Conservation (phyloP, 2,113 vertebrate genomes). For the Grus americana region DNA sequence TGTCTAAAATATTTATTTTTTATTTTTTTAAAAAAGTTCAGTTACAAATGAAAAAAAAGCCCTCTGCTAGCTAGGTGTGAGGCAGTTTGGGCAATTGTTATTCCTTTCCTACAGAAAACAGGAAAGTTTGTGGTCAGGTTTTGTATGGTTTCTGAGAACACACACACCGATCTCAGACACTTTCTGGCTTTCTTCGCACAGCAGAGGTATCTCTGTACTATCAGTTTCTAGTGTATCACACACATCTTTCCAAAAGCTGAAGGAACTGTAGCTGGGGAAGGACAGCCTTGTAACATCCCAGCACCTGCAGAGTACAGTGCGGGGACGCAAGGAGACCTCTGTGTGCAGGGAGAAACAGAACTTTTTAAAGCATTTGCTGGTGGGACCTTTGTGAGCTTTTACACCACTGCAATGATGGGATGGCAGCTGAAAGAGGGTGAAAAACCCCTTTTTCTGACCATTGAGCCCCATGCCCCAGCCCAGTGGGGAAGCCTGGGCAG, state of each 20-base stretch:
- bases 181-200: neutral
- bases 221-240: neutral
- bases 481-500: neutral
- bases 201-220: neutral
- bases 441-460: neutral
- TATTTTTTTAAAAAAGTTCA: too few species aligned
- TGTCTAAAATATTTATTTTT: neutral
- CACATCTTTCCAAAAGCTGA: neutral
- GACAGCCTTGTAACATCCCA: neutral
- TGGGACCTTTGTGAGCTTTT: neutral
- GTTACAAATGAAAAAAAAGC: neutral
- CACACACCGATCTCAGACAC: neutral
- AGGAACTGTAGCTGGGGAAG: neutral
- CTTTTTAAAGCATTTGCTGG: neutral
- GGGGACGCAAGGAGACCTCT: neutral
- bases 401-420: neutral
- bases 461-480: neutral
- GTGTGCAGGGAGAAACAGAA: rapidly evolving
- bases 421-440: neutral
- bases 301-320: neutral
- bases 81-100: neutral
- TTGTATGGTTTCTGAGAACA: neutral
- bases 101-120: neutral
- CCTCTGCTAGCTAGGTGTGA: neutral
- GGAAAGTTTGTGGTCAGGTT: rapidly evolving